Evolutionary conservation across 1,140 invertebrate genomes (phyloP).

Genomic region (Cherax quadricarinatus): DNA sequence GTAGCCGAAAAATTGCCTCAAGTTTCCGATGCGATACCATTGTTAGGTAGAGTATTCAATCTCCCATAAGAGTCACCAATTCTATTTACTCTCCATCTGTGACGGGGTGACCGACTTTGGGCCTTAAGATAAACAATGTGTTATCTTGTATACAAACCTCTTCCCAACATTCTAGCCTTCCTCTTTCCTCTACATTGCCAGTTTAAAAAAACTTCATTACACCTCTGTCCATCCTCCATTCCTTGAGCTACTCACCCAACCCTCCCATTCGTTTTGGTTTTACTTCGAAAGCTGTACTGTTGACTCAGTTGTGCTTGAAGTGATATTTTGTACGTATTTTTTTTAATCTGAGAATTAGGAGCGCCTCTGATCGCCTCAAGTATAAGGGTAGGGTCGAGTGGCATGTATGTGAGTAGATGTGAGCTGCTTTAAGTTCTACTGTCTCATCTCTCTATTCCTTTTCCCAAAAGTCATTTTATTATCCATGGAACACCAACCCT

Average conservation of each 20-base stretch:
- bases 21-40: slow-evolving; percentile 86
- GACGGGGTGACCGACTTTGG: slow-evolving; percentile 50
- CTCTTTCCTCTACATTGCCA: background rate
- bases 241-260: background rate
- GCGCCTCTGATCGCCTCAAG: background rate
- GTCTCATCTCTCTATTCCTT: background rate
- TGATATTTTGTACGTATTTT: background rate
- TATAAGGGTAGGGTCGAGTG: background rate
- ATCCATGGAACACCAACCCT: too few relatives aligned
- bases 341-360: background rate
- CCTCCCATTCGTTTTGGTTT: background rate
- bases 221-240: background rate
- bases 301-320: background rate
- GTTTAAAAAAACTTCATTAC: too few relatives aligned
- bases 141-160: slow-evolving; percentile 16
- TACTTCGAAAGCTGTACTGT: background rate
- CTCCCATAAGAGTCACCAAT: slow-evolving; percentile 51
- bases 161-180: background rate
- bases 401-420: background rate
- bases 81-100: slow-evolving; percentile 47
- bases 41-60: slow-evolving; percentile 86
- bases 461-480: background rate
- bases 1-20: slow-evolving; percentile 82
- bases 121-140: slow-evolving; percentile 10
- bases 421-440: background rate